Evolutionary conservation across 2,888 invertebrate genomes (phyloP), one percentile per base, ranked within the genome.

Genomic region (Parelbella ahira): DNA sequence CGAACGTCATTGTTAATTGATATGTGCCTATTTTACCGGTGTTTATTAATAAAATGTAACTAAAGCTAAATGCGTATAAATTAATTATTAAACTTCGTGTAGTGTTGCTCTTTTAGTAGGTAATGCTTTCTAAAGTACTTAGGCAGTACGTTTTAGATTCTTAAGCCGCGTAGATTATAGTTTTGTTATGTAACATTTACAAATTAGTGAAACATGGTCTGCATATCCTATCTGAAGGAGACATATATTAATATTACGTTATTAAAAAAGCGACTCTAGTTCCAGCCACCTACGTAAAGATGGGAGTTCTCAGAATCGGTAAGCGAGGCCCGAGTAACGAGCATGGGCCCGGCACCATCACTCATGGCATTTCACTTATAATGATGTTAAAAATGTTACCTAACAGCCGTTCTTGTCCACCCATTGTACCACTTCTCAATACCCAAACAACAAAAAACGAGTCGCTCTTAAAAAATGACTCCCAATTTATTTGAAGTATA

Each of bases 321-420:
- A 28, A 48, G 51, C 54, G 49, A 54, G 58, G 56, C 15, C 50
- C 50, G 45, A 48, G 60, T 61, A 63, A 58, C 63, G 60, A 61
- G 58, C 48, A 37, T 49, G 45, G 29, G 44, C 44, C 53, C 36
- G 43, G 47, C 56, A 72, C 66, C 76, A 86, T 86, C 83, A 81
- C 66, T 86, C 84, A 84, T 63, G 51, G 65, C 71, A 75, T 78
- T 81, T 79, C 79, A 83, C 73, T 82, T 86, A 87, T 87, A 87
- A 87, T 86, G 87, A 87, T 87, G 84, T 87, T 83, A 79, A 81
- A 79, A 82, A 83, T 72, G 81, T 84, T 74, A 77, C 83, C 69
- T 79, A 84, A 86, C 82, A 82, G 78, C 60, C 73, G 63, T 69
- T 72, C 75, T 68, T 87, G 84, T 86, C 83, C 81, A 77, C 82